A percentile compares a stretch with the other conserved stretches of the same genome.
phyloP scores from a whole-genome alignment of 2,113 vertebrate genomes.

The Mus pahari region DNA sequence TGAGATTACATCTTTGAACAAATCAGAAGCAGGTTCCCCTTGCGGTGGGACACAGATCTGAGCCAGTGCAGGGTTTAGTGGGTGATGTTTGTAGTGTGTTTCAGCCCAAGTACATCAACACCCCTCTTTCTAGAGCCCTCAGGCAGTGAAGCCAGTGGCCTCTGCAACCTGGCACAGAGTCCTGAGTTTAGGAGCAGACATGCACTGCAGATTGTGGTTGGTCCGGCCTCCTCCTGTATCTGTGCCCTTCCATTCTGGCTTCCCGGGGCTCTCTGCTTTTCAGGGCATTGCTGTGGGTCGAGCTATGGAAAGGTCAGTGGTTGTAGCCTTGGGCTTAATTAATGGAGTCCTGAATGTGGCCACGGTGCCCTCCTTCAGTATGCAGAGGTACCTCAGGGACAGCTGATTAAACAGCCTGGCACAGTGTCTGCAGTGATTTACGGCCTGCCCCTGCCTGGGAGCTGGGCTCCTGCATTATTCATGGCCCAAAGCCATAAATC shows the following conservation, averaged over 20 bases:
- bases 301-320: background rate
- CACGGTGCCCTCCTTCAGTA: conserved; percentile 57
- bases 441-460: conserved; percentile 67
- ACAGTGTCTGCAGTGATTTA: conserved; percentile 73
- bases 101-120: background rate
- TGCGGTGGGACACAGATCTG: background rate
- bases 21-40: background rate
- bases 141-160: background rate
- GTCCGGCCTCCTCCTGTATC: background rate
- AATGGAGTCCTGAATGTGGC: conserved; percentile 13
- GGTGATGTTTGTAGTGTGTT: background rate
- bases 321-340: conserved; percentile 60
- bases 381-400: conserved; percentile 61
- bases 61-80: background rate
- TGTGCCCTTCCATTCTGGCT: background rate
- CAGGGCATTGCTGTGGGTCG: background rate
- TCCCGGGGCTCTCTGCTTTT: background rate
- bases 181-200: background rate
- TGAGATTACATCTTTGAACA: background rate
- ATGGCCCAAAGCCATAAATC: conserved; percentile 76
- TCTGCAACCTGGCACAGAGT: background rate
- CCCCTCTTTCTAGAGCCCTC: background rate
- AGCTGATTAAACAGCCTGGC: conserved; percentile 80
- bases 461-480: conserved; percentile 80
- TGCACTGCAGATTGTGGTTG: accelerated